Base-by-base conservation (phyloP, 2,113 vertebrate species). In the Cheilinus undulatus region DNA sequence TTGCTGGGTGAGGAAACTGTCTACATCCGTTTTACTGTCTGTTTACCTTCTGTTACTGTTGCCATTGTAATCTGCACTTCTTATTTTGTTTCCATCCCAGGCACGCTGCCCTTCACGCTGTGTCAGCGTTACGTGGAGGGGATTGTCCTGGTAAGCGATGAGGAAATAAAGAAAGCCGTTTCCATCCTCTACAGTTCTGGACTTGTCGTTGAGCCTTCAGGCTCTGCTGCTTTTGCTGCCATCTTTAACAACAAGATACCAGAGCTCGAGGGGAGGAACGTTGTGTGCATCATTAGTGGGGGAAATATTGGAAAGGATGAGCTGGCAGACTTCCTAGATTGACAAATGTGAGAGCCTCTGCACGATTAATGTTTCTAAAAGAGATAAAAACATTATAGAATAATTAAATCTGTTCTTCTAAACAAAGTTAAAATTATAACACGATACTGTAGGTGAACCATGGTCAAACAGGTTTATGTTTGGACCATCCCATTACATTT, bases 241-340 rank as follows among this genome's bases (percentile, higher is more conserved):
- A 38, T 94, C 1, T 20, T 83, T 9, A 92, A 75, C 54, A 54
- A 73, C 59, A 92, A 80, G 74, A 91, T 94, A 13, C 91, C 92
- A 0, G 66, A 89, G 23, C 69, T 94, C 43, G 81, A 80, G 40
- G 89, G 83, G 30, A 94, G 83, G 79, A 89, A 57, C 1, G 84
- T 89, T 1, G 92, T 93, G 26, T 88, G 92, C 71, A 73, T 94
- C 30, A 81, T 95, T 27, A 93, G 89, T 0, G 93, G 94, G 52
- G 94, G 94, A 14, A 94, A 95, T 73, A 74, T 95, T 0, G 87
- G 88, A 24, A 94, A 90, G 82, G 92, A 94, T 20, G 93, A 95
- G 66, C 89, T 94, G 0, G 2, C 34, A 3, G 64, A 88, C 72
- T 91, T 93, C 66, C 89, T 82, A 2, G 84, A 91, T 12, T 93